These are phyloP conservation scores for Lerista edwardsae DNA, from an alignment of 2,797 vertebrate genomes.

Conservation along the genomic window DNA sequence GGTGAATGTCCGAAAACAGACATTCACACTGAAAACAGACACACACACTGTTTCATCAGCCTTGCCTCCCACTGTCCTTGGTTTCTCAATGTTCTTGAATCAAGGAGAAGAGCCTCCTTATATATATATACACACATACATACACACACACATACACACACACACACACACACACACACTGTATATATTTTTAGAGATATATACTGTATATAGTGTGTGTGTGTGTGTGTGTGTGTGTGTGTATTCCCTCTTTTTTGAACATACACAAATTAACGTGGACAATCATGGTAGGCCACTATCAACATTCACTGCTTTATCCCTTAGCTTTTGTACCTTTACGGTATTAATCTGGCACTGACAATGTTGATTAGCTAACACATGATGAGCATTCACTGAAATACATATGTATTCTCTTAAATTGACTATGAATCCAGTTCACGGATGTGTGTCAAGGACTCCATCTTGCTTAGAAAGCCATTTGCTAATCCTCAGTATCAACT, in stretches of 20 bases:
- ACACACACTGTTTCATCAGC: background rate
- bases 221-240: too few relatives aligned
- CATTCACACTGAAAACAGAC: too few relatives aligned
- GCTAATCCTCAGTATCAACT: slow-evolving; percentile 27
- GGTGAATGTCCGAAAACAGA: too few relatives aligned
- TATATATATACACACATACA: too few relatives aligned
- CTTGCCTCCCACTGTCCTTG: background rate
- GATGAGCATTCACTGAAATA: background rate
- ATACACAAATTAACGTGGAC: too few relatives aligned
- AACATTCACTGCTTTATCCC: background rate
- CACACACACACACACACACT: too few relatives aligned
- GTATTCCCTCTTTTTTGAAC: too few relatives aligned
- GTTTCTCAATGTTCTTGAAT: background rate
- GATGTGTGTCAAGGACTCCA: slow-evolving; percentile 17
- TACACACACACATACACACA: too few relatives aligned
- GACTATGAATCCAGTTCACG: background rate
- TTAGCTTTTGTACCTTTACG: background rate
- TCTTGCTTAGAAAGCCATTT: slow-evolving; percentile 30
- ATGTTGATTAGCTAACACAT: background rate
- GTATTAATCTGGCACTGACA: background rate
- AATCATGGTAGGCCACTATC: background rate
- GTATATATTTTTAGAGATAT: too few relatives aligned
- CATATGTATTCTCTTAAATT: background rate
- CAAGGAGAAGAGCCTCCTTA: too few relatives aligned
- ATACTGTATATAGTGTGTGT: too few relatives aligned